phyloP scores from a whole-genome alignment of 2,888 invertebrate species.

The Phortica magna region DNA sequence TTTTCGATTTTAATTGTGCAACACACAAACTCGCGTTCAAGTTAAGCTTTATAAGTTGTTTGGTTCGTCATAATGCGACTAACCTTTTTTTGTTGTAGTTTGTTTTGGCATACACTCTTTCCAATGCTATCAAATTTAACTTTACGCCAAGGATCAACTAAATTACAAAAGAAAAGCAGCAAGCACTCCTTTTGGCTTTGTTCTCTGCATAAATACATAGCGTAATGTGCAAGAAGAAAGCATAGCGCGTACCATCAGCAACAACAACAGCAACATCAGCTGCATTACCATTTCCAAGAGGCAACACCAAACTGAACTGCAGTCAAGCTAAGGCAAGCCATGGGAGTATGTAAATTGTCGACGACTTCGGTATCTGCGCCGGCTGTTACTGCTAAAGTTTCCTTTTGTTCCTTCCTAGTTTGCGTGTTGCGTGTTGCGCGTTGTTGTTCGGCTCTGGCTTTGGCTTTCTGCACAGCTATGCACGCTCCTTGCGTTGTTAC shows the following conservation, averaged over 20 bases:
- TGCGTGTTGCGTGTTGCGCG: background rate
- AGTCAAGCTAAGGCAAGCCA: background rate
- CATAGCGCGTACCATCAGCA: background rate
- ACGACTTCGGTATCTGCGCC: background rate
- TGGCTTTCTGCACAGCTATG: background rate
- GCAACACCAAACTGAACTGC: background rate
- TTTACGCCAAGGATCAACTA: slow-evolving; percentile 17
- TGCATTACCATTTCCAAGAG: background rate
- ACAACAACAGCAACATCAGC: background rate
- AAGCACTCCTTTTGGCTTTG: slow-evolving; percentile 3
- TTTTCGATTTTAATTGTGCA: too few relatives aligned
- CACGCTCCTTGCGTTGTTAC: background rate
- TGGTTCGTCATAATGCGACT: too few relatives aligned
- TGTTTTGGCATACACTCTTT: background rate
- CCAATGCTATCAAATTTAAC: slow-evolving; percentile 24
- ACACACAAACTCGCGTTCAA: too few relatives aligned
- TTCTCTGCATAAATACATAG: slow-evolving; percentile 26
- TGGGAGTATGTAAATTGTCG: slow-evolving; percentile 13
- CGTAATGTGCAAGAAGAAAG: background rate
- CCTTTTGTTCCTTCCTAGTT: background rate
- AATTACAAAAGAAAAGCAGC: background rate
- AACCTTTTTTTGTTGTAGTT: too few relatives aligned
- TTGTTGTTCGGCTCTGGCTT: slow-evolving; percentile 1
- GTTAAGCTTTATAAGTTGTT: too few relatives aligned
- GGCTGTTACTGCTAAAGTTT: background rate